Conservation (phyloP, 2,113 vertebrate species). For the Romanogobio albipinnatus region DNA sequence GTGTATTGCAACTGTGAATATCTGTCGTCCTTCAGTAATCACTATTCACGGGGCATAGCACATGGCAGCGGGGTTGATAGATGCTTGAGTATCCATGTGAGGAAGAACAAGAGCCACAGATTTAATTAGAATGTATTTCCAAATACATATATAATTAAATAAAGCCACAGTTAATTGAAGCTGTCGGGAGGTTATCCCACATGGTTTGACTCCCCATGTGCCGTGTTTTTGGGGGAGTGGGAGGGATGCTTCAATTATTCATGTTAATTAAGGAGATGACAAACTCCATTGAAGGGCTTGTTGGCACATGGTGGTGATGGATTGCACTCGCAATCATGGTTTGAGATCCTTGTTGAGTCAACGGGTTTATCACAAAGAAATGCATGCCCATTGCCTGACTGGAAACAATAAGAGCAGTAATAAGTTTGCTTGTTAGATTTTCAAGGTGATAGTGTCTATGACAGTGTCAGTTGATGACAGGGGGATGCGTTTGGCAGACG, state of each 20-base stretch:
- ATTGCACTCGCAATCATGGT: conserved; percentile 68
- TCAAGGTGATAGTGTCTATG: background rate
- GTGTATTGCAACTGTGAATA: background rate
- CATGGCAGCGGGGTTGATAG: background rate
- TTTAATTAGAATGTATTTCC: conserved; percentile 66
- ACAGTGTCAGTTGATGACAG: too few species aligned
- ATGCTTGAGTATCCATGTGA: conserved; percentile 40
- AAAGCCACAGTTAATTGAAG: conserved; percentile 64
- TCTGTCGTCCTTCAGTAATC: conserved; percentile 8
- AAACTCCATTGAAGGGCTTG: conserved; percentile 71
- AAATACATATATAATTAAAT: conserved; percentile 62
- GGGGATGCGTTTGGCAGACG: background rate
- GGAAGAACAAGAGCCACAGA: conserved; percentile 61
- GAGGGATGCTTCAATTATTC: conserved; percentile 69
- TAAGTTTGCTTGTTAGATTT: background rate
- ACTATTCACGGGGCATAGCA: background rate
- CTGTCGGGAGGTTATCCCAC: conserved; percentile 52
- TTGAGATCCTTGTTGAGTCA: conserved; percentile 38
- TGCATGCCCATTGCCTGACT: background rate
- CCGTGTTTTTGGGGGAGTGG: conserved; percentile 49
- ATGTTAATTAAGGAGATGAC: conserved; percentile 77
- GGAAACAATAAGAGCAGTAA: background rate
- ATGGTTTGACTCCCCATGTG: conserved; percentile 57
- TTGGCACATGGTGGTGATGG: conserved; percentile 73
- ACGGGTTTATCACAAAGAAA: background rate